A percentile compares a stretch with the other conserved stretches of the same genome.
phyloP scores from a whole-genome alignment of 2,797 vertebrate species.

The Adrianichthys oophorus region DNA sequence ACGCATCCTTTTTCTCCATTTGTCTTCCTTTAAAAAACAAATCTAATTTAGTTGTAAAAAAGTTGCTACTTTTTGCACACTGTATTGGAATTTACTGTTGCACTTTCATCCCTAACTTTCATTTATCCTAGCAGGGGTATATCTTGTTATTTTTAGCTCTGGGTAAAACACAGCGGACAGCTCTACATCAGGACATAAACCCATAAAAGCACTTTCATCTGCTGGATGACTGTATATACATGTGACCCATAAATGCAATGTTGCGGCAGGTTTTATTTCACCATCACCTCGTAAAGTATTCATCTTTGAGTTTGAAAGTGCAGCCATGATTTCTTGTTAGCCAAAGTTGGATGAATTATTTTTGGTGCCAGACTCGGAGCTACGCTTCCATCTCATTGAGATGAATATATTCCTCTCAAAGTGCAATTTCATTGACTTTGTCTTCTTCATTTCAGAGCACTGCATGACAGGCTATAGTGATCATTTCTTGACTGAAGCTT shows the following conservation, averaged over 20 bases:
- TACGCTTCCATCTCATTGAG: slow-evolving; percentile 28
- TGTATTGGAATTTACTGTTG: slow-evolving; percentile 40
- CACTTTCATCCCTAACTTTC: slow-evolving; percentile 29
- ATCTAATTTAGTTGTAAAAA: slow-evolving; percentile 38
- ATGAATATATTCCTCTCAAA: slow-evolving; percentile 29
- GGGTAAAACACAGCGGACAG: slow-evolving; percentile 40
- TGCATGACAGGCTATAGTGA: slow-evolving; percentile 37
- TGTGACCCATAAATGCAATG: slow-evolving; percentile 56
- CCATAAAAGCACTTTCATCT: slow-evolving; percentile 55
- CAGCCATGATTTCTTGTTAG: slow-evolving; percentile 37
- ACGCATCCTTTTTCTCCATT: not conserved
- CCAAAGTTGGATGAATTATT: slow-evolving; percentile 31
- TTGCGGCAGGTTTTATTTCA: slow-evolving; percentile 51
- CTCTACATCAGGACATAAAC: slow-evolving; percentile 43
- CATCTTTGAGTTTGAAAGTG: slow-evolving; percentile 29
- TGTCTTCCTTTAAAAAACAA: slow-evolving; percentile 22
- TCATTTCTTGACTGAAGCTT: slow-evolving; percentile 6
- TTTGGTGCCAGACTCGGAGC: slow-evolving; percentile 25
- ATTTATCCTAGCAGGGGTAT: slow-evolving; percentile 9
- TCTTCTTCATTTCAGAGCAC: slow-evolving; percentile 36
- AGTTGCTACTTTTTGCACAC: not conserved
- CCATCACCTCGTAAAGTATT: slow-evolving; percentile 53
- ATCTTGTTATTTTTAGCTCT: slow-evolving; percentile 59
- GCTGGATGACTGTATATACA: slow-evolving; percentile 40
- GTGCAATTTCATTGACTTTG: slow-evolving; percentile 28